Conservation (phyloP, 2,797 vertebrate species). For the Etheostoma nigrum region DNA sequence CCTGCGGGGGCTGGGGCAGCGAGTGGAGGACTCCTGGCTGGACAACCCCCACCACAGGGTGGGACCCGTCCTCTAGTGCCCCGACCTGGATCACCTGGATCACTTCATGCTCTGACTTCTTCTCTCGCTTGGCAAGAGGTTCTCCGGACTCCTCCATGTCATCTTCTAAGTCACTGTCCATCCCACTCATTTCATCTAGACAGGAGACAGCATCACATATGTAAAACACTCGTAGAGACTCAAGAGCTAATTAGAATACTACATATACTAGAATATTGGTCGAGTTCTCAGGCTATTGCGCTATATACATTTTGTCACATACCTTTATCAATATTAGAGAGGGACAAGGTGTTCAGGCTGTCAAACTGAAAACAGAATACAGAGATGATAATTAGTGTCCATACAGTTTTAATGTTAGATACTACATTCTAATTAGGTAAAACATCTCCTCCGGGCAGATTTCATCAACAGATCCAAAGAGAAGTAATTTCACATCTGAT, state of each 20-base stretch:
- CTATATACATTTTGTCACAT: slow-evolving; percentile 34
- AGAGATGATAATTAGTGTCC: slow-evolving; percentile 32
- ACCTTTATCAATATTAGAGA: slow-evolving; percentile 95
- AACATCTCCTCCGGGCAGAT: background rate
- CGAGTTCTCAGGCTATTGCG: background rate
- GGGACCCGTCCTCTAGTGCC: slow-evolving; percentile 83
- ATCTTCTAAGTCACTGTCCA: slow-evolving; percentile 86
- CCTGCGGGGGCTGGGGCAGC: slow-evolving; percentile 84
- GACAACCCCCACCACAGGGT: slow-evolving; percentile 88
- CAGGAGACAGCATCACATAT: background rate
- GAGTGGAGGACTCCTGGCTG: slow-evolving; percentile 92
- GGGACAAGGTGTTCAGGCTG: slow-evolving; percentile 91
- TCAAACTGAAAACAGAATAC: slow-evolving; percentile 90
- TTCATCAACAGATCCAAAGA: background rate
- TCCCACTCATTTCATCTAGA: slow-evolving; percentile 90
- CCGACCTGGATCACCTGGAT: slow-evolving; percentile 92
- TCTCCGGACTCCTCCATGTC: slow-evolving; percentile 86
- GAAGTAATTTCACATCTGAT: background rate
- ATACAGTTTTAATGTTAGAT: background rate
- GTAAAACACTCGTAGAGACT: background rate
- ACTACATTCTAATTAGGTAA: background rate
- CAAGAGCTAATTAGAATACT: background rate
- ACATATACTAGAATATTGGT: background rate
- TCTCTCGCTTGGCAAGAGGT: slow-evolving; percentile 93
- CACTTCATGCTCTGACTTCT: slow-evolving; percentile 90